A percentile compares a stretch with the other conserved stretches of the same genome.
Evolutionary conservation across 2,113 vertebrate genomes (phyloP).

Genomic region (Cephalopterus ornatus): DNA sequence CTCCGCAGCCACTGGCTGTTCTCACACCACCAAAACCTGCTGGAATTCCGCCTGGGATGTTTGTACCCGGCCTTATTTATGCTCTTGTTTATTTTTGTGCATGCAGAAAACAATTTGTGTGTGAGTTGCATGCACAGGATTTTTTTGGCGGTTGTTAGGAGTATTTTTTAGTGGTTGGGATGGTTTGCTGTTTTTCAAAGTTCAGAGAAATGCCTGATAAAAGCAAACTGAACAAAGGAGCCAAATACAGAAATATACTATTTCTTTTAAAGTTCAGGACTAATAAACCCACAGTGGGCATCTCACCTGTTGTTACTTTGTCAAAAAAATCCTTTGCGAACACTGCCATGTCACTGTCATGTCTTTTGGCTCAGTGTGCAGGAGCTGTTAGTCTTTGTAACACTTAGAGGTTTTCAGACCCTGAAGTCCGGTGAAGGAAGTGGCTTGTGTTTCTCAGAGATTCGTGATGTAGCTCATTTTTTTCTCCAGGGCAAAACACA

Average conservation of each 20-base stretch:
- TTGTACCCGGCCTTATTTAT: conserved; percentile 3
- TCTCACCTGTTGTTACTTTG: neutral
- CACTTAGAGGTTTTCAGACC: neutral
- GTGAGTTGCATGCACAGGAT: neutral
- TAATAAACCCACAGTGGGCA: neutral
- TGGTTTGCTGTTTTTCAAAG: neutral
- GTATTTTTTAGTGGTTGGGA: neutral
- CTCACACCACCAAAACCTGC: neutral
- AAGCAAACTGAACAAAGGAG: neutral
- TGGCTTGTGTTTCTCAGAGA: neutral
- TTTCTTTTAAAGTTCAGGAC: neutral
- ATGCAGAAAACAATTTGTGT: neutral
- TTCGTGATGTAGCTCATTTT: neutral
- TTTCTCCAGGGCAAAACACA: neutral
- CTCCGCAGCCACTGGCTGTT: neutral
- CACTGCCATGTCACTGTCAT: neutral
- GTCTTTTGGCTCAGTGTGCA: neutral
- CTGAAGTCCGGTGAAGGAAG: neutral
- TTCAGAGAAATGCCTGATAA: neutral
- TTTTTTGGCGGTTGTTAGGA: neutral
- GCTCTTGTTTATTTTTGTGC: neutral
- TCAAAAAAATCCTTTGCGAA: neutral
- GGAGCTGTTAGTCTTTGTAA: neutral
- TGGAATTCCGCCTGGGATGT: neutral
- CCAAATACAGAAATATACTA: neutral